A percentile compares a stretch with the other conserved stretches of the same genome.
Conservation (phyloP, 2,113 vertebrate species). For the Rana temporaria region DNA sequence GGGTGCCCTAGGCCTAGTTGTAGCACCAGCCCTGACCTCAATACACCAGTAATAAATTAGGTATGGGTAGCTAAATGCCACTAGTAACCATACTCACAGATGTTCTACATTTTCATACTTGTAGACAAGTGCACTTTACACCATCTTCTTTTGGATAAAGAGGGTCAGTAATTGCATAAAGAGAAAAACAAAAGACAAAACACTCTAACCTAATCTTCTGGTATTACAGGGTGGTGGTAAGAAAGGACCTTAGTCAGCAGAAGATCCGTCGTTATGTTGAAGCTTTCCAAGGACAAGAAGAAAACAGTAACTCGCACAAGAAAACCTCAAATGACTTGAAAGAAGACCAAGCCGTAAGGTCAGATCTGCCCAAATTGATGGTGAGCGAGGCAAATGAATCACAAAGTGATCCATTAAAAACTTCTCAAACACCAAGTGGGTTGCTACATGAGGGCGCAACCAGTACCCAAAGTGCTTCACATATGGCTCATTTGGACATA, state of each 20-base stretch:
- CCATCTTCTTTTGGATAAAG: too few species aligned
- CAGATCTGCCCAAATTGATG: not conserved
- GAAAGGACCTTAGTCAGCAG: slow-evolving; percentile 40
- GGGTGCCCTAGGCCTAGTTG: too few species aligned
- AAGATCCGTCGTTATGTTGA: slow-evolving; percentile 49
- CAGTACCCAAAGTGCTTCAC: not conserved
- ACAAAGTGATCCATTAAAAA: not conserved
- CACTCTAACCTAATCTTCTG: too few species aligned
- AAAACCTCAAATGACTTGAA: not conserved
- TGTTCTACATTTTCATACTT: too few species aligned
- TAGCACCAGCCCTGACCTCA: too few species aligned
- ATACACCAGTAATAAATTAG: too few species aligned
- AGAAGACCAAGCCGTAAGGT: not conserved
- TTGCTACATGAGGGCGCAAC: not conserved
- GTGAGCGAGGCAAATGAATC: slow-evolving; percentile 5
- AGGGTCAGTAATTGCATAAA: too few species aligned
- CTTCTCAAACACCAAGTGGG: not conserved
- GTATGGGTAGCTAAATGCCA: too few species aligned
- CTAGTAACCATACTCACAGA: too few species aligned
- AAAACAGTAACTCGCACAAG: not conserved
- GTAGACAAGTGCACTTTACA: too few species aligned
- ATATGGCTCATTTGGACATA: not conserved
- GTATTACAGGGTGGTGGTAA: slow-evolving; percentile 21
- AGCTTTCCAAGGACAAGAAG: slow-evolving; percentile 41
- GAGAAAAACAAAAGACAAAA: too few species aligned